Evolutionary conservation across 2,113 vertebrate species (phyloP), one percentile per base, ranked within the genome.

Genomic region (Coptodon rendalli): DNA sequence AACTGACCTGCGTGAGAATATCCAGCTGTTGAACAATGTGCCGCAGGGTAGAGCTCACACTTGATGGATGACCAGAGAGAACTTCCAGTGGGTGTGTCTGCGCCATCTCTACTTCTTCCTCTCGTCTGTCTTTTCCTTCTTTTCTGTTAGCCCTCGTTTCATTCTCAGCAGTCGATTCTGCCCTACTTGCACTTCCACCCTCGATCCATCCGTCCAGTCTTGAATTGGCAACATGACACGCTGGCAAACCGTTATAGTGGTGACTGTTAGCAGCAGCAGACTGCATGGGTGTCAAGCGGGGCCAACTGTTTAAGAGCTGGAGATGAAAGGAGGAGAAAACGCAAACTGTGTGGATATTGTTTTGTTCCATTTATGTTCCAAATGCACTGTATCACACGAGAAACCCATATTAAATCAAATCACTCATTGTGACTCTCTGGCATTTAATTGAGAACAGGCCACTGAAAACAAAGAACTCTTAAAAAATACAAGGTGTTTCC

Each of bases 21-120:
- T 97, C 97, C 90, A 99, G 93, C 89, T 98, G 98, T 2, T 97
- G 96, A 83, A 99, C 96, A n/a, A 99, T 98, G 56, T 97, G 95
- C 81, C 95, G 95, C 87, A 99, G 91, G 2, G 97, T 97, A 0
- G 92, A 94, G 7, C 95, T 91, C 91, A 99, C 48, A 16, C 95
- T 89, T 0, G 92, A 84, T 0, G 97, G 95, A 79, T 95, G 82
- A 81, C 89, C 91, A 1, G 88, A 93, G 29, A 94, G 92, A 7
- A 93, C 96, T 12, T 96, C 95, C 14, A 63, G 52, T 3, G 92
- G 86, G 24, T 7, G 73, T 6, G 53, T 78, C 52, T 85, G 50
- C 13, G 84, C 80, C 13, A 68, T 22, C 2, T 68, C 85, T 10
- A 84, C 81, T 36, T 93, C 82, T 6, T 89, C 84, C 53, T 91